Conservation (phyloP, 2,113 vertebrate species). For the Pycnonotus jocosus region DNA sequence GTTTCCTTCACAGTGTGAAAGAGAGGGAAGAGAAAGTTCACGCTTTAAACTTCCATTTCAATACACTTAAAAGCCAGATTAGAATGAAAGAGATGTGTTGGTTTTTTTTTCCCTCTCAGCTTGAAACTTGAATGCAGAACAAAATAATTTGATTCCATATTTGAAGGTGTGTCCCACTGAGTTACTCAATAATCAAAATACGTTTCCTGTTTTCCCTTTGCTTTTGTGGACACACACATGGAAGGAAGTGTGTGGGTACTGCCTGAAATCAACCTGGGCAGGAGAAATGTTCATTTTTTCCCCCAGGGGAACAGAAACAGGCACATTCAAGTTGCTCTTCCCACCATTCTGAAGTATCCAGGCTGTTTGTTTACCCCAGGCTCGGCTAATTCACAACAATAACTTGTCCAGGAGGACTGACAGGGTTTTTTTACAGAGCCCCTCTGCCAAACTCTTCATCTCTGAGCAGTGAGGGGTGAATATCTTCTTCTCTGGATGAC, state of each 20-base stretch:
- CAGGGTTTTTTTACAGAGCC: accelerated
- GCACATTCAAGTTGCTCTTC: not conserved
- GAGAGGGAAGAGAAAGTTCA: not conserved
- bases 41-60: not conserved
- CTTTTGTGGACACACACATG: not conserved
- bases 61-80: not conserved
- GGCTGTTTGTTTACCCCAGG: not conserved
- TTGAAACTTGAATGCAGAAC: not conserved
- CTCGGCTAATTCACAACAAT: not conserved
- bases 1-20: not conserved
- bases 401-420: not conserved
- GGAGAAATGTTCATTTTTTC: not conserved
- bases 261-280: not conserved
- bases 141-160: not conserved
- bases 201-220: not conserved
- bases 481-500: not conserved
- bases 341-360: not conserved
- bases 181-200: not conserved
- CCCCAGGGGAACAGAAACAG: not conserved
- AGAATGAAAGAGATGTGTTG: not conserved
- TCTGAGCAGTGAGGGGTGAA: not conserved
- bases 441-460: not conserved
- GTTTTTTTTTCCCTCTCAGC: not conserved
- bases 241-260: too few species aligned
- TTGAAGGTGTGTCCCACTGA: not conserved